Base-by-base conservation (phyloP, 2,888 invertebrate species). In the Erebia palarica region DNA sequence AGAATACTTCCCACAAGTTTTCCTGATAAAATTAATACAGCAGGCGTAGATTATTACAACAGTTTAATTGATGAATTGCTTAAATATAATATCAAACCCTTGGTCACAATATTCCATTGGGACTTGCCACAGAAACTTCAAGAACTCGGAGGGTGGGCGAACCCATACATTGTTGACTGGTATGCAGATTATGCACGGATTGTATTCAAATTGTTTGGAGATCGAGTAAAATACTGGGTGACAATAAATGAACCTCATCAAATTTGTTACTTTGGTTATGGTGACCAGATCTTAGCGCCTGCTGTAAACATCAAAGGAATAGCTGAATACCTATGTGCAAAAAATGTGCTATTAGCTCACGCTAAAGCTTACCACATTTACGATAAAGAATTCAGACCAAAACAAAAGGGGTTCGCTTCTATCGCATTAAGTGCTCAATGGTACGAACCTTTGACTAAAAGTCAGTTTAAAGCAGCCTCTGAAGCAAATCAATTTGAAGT, bases 1-100 rank as follows among this genome's bases (percentile, higher is more conserved):
- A 86, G 96, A 42, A 87, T 96, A 27, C 81, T 96, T 65, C 95
- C 96, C 0, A 93, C 90, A 36, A 95, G 95, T 57, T 92, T 92
- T 68, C 80, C 90, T 0, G 88, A 94, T 68, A 78, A 87, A n/a
- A 84, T 95, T 13, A 96, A 95, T 79, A 82, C 92, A 77, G 91
- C 90, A 1, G 87, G 85, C 21, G 83, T 84, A 1, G 73, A 79
- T 21, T 86, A 85, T 68, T 88, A 88, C 64, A 86, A 84, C 49
- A 85, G 85, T 47, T 77, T 96, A n/a, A 94, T 96, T 49, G 83
- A 95, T 73, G 94, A 93, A 78, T 84, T 96, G 70, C 77, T 94
- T 8, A 90, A 88, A 57, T 94, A 94, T 75, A 94, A 93, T 53
- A 95, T 96, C 68, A 80, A 92, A 74, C 96, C 96, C 0, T 86